Conservation (phyloP, 2,888 invertebrate genomes). For the Agonopterix heracliana region DNA sequence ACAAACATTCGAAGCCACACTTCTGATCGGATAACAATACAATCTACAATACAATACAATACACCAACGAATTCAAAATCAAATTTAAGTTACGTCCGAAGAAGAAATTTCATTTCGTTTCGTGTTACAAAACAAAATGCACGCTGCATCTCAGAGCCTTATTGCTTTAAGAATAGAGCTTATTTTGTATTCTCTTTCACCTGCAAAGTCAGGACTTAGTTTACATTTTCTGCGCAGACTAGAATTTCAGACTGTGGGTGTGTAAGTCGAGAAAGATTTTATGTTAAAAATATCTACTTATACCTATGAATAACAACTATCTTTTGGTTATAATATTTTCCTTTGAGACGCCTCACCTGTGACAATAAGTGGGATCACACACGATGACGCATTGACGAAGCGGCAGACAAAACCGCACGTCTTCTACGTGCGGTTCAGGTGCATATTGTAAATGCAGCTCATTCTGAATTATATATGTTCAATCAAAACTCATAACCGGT, state of each 20-base stretch:
- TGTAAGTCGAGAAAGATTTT: too few relatives aligned
- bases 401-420: too few relatives aligned
- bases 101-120: slow-evolving; percentile 2
- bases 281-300: too few relatives aligned
- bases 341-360: too few relatives aligned
- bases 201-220: slow-evolving; percentile 2
- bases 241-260: not conserved
- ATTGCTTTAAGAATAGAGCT: slow-evolving; percentile 7
- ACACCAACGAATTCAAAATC: slow-evolving; percentile 5
- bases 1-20: not conserved
- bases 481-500: too few relatives aligned
- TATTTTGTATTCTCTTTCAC: slow-evolving; percentile 3
- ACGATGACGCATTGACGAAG: too few relatives aligned
- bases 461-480: too few relatives aligned
- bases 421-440: too few relatives aligned
- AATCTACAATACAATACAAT: not conserved
- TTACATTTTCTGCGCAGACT: slow-evolving; percentile 2
- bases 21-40: not conserved
- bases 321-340: too few relatives aligned
- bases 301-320: too few relatives aligned
- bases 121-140: not conserved
- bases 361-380: too few relatives aligned
- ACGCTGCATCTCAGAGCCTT: not conserved
- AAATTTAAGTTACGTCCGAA: slow-evolving; percentile 6
- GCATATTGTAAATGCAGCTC: too few relatives aligned